These are phyloP conservation scores for Epirrhoe alternata DNA, from an alignment of 2,888 invertebrate species.

Conservation along the genomic window DNA sequence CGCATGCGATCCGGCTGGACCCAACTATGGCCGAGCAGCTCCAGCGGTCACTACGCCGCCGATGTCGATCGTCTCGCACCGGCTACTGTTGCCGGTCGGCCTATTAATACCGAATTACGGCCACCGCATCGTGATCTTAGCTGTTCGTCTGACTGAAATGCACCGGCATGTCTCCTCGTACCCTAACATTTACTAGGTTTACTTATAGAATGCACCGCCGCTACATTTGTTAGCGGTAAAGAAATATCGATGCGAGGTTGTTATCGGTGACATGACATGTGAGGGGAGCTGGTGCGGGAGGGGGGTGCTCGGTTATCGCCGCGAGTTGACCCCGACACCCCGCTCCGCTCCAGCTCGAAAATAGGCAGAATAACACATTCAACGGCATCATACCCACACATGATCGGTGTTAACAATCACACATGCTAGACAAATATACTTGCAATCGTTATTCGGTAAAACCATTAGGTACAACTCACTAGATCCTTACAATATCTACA, in stretches of 20 bases:
- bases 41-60: not conserved
- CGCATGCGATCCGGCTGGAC: slow-evolving; percentile 49
- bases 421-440: not conserved
- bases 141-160: not conserved
- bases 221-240: not conserved
- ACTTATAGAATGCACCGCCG: not conserved
- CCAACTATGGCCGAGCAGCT: not conserved
- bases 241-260: slow-evolving; percentile 7
- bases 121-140: not conserved
- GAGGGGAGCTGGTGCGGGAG: slow-evolving; percentile 10
- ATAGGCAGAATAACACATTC: slow-evolving; percentile 3
- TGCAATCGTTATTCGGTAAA: not conserved
- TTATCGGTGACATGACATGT: slow-evolving; percentile 24
- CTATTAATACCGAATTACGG: slow-evolving; percentile 4
- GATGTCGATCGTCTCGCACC: not conserved
- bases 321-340: slow-evolving; percentile 13
- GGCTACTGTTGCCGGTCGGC: slow-evolving; percentile 8
- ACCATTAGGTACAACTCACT: no score
- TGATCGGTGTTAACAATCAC: not conserved
- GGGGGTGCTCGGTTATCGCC: slow-evolving; percentile 10
- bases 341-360: slow-evolving; percentile 19
- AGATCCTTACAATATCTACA: no score
- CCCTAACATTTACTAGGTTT: not conserved
- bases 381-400: not conserved
- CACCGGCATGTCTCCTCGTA: not conserved